Conservation (phyloP, 1,140 invertebrate genomes). For the Berghia stephanieae region DNA sequence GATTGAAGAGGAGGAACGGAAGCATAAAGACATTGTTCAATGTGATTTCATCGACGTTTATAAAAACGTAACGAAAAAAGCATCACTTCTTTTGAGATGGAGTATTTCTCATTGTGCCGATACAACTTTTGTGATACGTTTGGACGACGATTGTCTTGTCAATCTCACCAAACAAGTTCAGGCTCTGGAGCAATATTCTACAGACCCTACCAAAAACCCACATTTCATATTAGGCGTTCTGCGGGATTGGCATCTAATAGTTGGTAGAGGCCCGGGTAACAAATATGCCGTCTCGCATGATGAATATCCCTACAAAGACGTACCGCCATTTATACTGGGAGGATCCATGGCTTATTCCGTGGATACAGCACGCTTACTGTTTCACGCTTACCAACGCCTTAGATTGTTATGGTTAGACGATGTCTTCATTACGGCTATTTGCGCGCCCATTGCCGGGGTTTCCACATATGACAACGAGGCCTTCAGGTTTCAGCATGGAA, state of each 20-base stretch:
- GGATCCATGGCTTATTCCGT: not conserved
- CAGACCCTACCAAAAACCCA: too few relatives aligned
- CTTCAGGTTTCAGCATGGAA: too few relatives aligned
- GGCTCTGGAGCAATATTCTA: not conserved
- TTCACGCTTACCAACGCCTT: not conserved
- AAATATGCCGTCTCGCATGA: conserved; percentile 9
- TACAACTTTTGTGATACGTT: conserved; percentile 12
- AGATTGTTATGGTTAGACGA: conserved; percentile 25
- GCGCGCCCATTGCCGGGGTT: too few relatives aligned
- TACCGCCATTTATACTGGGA: conserved; percentile 1
- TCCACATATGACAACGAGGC: too few relatives aligned
- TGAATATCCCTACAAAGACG: conserved; percentile 11
- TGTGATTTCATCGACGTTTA: conserved; percentile 12
- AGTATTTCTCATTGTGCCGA: not conserved
- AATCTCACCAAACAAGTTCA: not conserved
- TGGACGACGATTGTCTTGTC: conserved; percentile 10
- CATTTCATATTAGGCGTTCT: not conserved
- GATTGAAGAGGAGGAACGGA: not conserved
- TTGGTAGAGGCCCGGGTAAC: not conserved
- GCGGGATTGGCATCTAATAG: not conserved
- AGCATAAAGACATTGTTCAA: conserved; percentile 24
- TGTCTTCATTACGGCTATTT: conserved; percentile 23
- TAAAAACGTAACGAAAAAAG: conserved; percentile 4
- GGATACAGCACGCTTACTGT: conserved; percentile 14
- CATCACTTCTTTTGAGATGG: conserved; percentile 20